Conservation (phyloP, 1,140 invertebrate genomes). For the Charaxes varanes region DNA sequence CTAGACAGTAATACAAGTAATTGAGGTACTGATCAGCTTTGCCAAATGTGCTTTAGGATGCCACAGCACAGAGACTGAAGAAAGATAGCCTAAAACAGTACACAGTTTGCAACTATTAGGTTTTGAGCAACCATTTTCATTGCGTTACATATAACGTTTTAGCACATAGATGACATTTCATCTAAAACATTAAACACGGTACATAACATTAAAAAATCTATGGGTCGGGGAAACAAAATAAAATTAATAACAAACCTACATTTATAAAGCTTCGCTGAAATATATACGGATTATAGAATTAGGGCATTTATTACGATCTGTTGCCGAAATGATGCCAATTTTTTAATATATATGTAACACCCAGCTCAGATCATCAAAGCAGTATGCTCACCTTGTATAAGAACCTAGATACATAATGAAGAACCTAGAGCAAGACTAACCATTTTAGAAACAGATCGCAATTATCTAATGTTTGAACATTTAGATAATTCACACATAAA, state of each 20-base stretch:
- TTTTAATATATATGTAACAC: constrained; percentile 56
- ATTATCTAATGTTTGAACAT: constrained; percentile 42
- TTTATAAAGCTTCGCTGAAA: constrained; percentile 51
- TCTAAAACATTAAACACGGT: constrained; percentile 61
- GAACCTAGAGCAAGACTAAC: constrained; percentile 26
- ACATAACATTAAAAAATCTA: constrained; percentile 59
- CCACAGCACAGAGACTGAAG: constrained; percentile 50
- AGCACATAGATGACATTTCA: constrained; percentile 60
- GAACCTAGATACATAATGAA: constrained; percentile 18
- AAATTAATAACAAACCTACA: constrained; percentile 57
- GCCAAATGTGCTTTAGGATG: constrained; percentile 47
- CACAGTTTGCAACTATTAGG: constrained; percentile 56
- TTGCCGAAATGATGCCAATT: constrained; percentile 72
- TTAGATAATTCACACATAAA: constrained; percentile 25
- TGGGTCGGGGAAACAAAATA: constrained; percentile 40
- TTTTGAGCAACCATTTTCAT: constrained; percentile 57
- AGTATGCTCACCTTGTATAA: constrained; percentile 33
- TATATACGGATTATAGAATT: constrained; percentile 34
- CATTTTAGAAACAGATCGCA: constrained; percentile 73
- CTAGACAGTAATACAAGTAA: too few species aligned
- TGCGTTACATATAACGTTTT: constrained; percentile 72
- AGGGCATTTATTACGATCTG: constrained; percentile 66
- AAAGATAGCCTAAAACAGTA: constrained; percentile 44
- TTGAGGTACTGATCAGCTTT: constrained; percentile 38
- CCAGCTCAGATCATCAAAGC: constrained; percentile 68